These are phyloP conservation scores for Eriocheir sinensis DNA, from an alignment of 1,140 invertebrate species.

Conservation along the genomic window DNA sequence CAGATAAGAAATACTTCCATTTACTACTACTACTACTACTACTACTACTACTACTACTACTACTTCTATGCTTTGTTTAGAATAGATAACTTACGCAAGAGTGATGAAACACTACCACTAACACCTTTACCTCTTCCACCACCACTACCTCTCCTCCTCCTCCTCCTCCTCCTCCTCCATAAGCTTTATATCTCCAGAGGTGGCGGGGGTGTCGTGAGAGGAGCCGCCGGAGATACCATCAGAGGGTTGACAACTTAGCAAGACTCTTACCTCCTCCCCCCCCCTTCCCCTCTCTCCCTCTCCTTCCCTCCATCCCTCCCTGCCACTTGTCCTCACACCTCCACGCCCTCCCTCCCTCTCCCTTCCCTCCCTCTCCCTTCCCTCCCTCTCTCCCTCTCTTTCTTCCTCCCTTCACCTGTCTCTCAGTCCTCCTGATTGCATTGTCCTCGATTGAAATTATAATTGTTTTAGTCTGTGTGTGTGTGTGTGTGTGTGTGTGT, in stretches of 20 bases:
- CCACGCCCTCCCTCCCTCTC: not conserved
- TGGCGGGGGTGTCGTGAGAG: not conserved
- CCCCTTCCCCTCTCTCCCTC: not conserved
- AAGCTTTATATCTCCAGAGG: not conserved
- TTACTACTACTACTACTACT: not conserved
- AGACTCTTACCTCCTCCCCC: not conserved
- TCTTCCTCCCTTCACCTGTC: not conserved
- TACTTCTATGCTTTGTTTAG: not conserved
- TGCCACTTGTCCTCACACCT: constrained; percentile 11
- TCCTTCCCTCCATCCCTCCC: not conserved
- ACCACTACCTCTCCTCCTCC: not conserved
- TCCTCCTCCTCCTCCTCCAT: constrained; percentile 10
- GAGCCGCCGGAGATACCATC: not conserved
- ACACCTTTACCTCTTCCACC: not conserved
- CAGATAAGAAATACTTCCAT: too few species aligned
- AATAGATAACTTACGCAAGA: not conserved
- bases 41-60: constrained; percentile 2
- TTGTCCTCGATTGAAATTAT: not conserved
- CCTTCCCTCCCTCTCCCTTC: not conserved
- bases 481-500: constrained; percentile 10
- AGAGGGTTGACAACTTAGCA: not conserved
- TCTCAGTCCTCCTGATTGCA: not conserved
- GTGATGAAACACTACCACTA: not conserved
- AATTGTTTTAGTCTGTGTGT: not conserved
- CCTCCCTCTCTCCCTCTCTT: not conserved